Evolutionary conservation across 1,140 invertebrate species (phyloP), one percentile per base, ranked within the genome.

Genomic region (Acromyrmex charruanus): DNA sequence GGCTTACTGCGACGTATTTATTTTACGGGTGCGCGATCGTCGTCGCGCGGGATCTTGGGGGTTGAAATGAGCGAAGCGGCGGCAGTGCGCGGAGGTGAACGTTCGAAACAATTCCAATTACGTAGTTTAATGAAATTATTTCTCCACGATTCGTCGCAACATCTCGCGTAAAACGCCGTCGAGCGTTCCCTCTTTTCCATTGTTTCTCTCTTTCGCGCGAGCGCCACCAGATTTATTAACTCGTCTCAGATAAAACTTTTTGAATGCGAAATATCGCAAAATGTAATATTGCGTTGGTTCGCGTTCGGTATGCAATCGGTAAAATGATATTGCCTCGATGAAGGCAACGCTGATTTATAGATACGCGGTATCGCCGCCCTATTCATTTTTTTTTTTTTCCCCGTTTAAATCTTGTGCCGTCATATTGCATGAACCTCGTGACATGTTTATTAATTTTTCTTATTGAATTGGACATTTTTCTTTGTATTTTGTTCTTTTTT

Each of bases 171-270:
- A 84, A 84, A 75, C 39, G 69, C 55, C 25, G 77, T 39, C 77
- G 77, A 53, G 79, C 68, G 35, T 18, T 25, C 65, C 53, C 69
- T 84, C 53, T 84, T 55, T 84, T 39, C 72, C 39, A 28, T 39
- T 61, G 28, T 49, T 39, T 18, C 39, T 21, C 69, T 63, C 25
- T 59, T 55, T 44, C 49, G 51, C n/a, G 86, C 39, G 21, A 12
- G 86, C 89, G 88, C 87, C 86, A 86, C 88, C 77, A 75, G 77
- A 87, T 87, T 90, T 84, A 89, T 90, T 89, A 90, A 92, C 87
- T 90, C 88, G 86, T 88, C 77, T 81, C 77, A 55, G 65, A 79
- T 89, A 87, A 89, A 86, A 89, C 87, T 91, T 89, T 88, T 89
- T 92, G 91, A 91, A 88, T 39, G 59, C 86, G 75, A 74, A 87